Conservation (phyloP, 2,113 vertebrate genomes). For the Cheirogaleus medius region DNA sequence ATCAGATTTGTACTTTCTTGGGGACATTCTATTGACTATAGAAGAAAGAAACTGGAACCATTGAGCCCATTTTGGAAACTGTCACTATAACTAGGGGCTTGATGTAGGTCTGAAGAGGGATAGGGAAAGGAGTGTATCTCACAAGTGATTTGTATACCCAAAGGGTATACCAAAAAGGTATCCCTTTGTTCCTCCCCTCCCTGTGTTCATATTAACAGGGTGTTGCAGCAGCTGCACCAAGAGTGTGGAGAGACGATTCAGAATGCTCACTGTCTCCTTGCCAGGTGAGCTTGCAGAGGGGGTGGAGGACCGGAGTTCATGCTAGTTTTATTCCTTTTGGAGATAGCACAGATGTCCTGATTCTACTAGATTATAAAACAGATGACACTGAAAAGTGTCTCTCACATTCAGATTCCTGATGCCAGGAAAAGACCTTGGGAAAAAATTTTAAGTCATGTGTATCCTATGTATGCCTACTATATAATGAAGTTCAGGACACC, state of each 20-base stretch:
- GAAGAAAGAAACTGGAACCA: not conserved
- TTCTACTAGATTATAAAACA: conserved; percentile 93
- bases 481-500: not conserved
- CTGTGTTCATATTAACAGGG: not conserved
- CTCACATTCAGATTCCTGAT: not conserved
- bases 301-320: conserved; percentile 91
- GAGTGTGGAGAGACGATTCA: not conserved
- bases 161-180: not conserved
- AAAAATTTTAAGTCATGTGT: not conserved
- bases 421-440: not conserved
- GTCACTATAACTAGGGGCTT: not conserved
- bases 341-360: conserved; percentile 93
- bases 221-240: not conserved
- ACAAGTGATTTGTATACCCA: not conserved
- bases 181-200: not conserved
- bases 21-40: not conserved
- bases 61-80: not conserved
- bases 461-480: not conserved
- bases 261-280: not conserved
- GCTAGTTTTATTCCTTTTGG: conserved; percentile 94
- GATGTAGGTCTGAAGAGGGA: not conserved
- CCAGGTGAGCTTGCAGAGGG: conserved; percentile 92
- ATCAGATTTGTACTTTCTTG: not conserved
- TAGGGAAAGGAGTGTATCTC: not conserved
- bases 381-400: conserved; percentile 76